Conservation (phyloP, 2,888 invertebrate species). For the Sepiola atlantica region DNA sequence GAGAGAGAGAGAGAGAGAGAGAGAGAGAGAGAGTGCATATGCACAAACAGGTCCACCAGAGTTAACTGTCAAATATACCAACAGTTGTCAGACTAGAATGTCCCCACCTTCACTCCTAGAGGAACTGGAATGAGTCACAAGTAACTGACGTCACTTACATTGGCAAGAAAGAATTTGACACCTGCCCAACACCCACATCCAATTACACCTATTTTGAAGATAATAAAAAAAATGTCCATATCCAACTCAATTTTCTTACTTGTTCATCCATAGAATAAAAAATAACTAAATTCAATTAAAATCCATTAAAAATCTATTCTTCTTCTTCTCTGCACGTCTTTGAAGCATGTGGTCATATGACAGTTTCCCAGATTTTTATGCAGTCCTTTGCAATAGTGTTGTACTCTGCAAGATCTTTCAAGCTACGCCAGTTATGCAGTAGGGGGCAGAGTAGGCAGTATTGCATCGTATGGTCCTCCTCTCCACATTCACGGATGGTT, state of each 20-base stretch:
- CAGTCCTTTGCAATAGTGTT: too few relatives aligned
- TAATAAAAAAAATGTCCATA: not conserved
- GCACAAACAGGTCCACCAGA: not conserved
- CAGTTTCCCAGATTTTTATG: too few relatives aligned
- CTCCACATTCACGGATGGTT: too few relatives aligned
- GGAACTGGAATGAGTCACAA: not conserved
- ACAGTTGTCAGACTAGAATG: conserved; percentile 16
- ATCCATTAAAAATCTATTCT: not conserved
- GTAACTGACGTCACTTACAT: not conserved
- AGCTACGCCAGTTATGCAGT: too few relatives aligned
- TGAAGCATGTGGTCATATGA: too few relatives aligned
- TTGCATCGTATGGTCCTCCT: too few relatives aligned
- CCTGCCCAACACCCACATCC: not conserved
- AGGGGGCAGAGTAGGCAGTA: too few relatives aligned
- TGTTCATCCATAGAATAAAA: not conserved
- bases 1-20: too few relatives aligned
- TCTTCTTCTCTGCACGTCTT: too few relatives aligned
- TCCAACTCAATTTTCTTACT: not conserved
- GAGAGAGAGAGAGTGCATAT: not conserved
- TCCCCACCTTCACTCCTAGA: not conserved
- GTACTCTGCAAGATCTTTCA: too few relatives aligned
- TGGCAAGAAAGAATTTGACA: not conserved
- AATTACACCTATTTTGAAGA: too few relatives aligned
- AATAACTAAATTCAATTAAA: not conserved
- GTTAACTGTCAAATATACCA: not conserved